phyloP scores from a whole-genome alignment of 2,888 invertebrate genomes.

The Brenthis ino region DNA sequence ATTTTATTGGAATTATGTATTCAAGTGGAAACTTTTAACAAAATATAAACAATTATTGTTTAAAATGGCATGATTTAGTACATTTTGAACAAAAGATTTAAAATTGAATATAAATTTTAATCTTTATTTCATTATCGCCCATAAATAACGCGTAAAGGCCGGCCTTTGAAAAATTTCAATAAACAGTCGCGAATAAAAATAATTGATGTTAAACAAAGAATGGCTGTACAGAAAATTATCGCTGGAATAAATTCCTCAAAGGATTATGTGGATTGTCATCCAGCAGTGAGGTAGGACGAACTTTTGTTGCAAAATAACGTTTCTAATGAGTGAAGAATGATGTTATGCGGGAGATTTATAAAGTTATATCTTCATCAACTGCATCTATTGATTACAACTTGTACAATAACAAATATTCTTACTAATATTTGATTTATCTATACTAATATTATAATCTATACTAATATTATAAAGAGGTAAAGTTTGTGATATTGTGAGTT shows the following conservation, averaged over 20 bases:
- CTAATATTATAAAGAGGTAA: no score
- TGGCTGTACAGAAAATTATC: slow-evolving; percentile 42
- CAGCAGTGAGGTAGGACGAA: slow-evolving; percentile 22
- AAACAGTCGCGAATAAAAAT: slow-evolving; percentile 42
- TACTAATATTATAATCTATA: no score
- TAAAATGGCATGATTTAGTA: slow-evolving; percentile 10
- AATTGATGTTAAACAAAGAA: slow-evolving; percentile 45
- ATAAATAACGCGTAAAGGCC: slow-evolving; percentile 39
- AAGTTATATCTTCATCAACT: neutral
- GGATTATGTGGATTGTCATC: slow-evolving; percentile 42
- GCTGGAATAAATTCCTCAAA: slow-evolving; percentile 42
- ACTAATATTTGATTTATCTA: no score
- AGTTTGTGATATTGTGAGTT: no score
- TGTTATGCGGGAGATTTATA: neutral
- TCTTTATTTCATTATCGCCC: slow-evolving; percentile 27
- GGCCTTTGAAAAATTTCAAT: slow-evolving; percentile 42
- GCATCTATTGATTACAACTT: neutral
- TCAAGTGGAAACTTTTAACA: neutral
- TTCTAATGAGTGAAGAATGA: slow-evolving; percentile 9
- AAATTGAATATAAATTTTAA: slow-evolving; percentile 18
- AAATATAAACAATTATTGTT: slow-evolving; percentile 8
- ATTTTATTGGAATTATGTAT: neutral
- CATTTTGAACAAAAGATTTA: slow-evolving; percentile 10
- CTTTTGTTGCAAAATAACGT: slow-evolving; percentile 14
- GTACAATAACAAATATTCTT: no score